Percentiles rank a stretch among this genome's conserved stretches.
These are phyloP conservation scores for Saccopteryx bilineata DNA, from an alignment of 2,113 vertebrate species.

Conservation along the genomic window DNA sequence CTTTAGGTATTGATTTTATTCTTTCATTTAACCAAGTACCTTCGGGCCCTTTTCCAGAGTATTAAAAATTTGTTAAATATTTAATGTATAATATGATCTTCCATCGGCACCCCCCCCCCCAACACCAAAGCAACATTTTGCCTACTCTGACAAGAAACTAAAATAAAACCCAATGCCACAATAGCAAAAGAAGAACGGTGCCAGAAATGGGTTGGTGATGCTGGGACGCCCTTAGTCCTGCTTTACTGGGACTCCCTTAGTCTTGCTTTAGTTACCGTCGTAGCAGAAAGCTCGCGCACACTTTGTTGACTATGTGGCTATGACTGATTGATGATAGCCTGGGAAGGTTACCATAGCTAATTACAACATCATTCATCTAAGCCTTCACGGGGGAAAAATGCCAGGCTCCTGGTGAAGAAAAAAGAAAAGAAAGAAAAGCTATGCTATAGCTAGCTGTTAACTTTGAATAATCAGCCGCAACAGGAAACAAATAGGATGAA, in stretches of 20 bases:
- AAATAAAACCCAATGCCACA: conserved; percentile 38
- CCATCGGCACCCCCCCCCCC: not conserved
- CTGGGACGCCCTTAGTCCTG: conserved; percentile 32
- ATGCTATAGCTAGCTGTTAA: conserved; percentile 65
- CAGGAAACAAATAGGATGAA: conserved; percentile 76
- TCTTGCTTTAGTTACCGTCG: not conserved
- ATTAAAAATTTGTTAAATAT: not conserved
- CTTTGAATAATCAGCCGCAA: conserved; percentile 57
- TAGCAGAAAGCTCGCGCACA: not conserved
- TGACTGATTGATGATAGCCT: conserved; percentile 71
- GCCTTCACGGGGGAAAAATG: not conserved
- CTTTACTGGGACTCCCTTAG: conserved; percentile 34
- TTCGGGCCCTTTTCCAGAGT: conserved; percentile 7
- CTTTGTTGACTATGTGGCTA: conserved; percentile 35
- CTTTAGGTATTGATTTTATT: conserved; percentile 37
- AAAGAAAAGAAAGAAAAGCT: conserved; percentile 60
- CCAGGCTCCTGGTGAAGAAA: conserved; percentile 31
- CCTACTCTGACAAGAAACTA: conserved; percentile 43
- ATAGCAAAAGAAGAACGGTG: conserved; percentile 18
- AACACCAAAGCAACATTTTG: not conserved
- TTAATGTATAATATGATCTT: not conserved
- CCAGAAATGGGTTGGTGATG: not conserved
- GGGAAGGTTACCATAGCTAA: conserved; percentile 81
- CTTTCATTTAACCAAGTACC: conserved; percentile 42
- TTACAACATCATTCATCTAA: conserved; percentile 80